Conservation (phyloP, 2,797 vertebrate species). For the Megalops cyprinoides region DNA sequence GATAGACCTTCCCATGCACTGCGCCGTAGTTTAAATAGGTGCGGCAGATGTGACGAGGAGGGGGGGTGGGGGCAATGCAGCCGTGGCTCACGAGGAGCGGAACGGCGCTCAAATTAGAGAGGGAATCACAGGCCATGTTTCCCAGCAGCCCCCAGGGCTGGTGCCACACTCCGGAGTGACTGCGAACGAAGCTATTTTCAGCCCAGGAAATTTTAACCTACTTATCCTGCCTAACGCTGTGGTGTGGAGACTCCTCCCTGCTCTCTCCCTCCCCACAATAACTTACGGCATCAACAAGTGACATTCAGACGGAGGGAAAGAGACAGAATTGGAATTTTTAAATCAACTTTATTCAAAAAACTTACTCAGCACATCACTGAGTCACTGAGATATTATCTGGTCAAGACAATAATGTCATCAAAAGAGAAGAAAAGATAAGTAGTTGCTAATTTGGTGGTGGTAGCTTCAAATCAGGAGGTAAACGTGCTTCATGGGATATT, state of each 20-base stretch:
- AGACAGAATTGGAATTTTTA: no score
- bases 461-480: no score
- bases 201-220: slow-evolving; percentile 76
- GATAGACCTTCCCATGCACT: background rate
- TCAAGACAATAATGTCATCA: no score
- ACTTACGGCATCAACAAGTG: no score
- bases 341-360: no score
- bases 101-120: slow-evolving; percentile 54
- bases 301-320: no score
- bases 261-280: no score
- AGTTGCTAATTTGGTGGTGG: no score
- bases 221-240: slow-evolving; percentile 65
- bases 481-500: no score
- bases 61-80: slow-evolving; percentile 9
- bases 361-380: no score
- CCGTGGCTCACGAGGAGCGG: slow-evolving; percentile 26
- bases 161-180: slow-evolving; percentile 66
- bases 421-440: no score
- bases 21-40: slow-evolving; percentile 39
- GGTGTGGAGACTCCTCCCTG: slow-evolving; percentile 39
- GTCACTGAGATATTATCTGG: no score
- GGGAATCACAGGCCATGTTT: slow-evolving; percentile 53
- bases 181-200: slow-evolving; percentile 73
- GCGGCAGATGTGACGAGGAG: slow-evolving; percentile 13
- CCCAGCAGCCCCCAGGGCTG: slow-evolving; percentile 65